Conservation (phyloP, 2,797 vertebrate genomes). For the Caiman crocodilus region DNA sequence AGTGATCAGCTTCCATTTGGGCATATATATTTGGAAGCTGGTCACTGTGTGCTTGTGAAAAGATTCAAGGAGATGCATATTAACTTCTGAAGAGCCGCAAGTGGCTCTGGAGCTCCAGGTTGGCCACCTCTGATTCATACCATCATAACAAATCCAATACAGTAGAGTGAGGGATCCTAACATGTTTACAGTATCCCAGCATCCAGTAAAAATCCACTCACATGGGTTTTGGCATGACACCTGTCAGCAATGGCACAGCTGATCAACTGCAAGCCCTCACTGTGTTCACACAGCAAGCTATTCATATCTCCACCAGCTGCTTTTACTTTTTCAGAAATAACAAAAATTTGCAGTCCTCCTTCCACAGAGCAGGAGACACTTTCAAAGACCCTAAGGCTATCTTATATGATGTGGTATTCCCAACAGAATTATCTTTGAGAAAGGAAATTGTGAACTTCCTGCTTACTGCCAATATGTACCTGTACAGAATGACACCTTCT, state of each 20-base stretch:
- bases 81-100: no score
- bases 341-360: constrained; percentile 50
- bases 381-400: constrained; percentile 32
- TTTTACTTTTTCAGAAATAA: constrained; percentile 76
- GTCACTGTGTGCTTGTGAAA: no score
- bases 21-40: no score
- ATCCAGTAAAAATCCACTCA: constrained; percentile 56
- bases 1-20: no score
- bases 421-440: neutral
- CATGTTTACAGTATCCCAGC: constrained; percentile 54
- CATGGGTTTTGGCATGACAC: constrained; percentile 66
- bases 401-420: neutral
- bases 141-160: constrained; percentile 62
- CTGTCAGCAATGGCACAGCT: constrained; percentile 69
- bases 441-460: neutral
- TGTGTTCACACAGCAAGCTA: constrained; percentile 71
- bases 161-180: constrained; percentile 53
- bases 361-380: constrained; percentile 15
- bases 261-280: constrained; percentile 70
- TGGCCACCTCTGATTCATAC: constrained; percentile 33
- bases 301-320: constrained; percentile 77
- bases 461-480: neutral
- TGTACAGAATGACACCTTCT: neutral
- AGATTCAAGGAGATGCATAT: no score
- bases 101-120: no score